These are phyloP conservation scores for Oreochromis spilurus DNA, from an alignment of 2,113 vertebrate genomes.

Conservation along the genomic window DNA sequence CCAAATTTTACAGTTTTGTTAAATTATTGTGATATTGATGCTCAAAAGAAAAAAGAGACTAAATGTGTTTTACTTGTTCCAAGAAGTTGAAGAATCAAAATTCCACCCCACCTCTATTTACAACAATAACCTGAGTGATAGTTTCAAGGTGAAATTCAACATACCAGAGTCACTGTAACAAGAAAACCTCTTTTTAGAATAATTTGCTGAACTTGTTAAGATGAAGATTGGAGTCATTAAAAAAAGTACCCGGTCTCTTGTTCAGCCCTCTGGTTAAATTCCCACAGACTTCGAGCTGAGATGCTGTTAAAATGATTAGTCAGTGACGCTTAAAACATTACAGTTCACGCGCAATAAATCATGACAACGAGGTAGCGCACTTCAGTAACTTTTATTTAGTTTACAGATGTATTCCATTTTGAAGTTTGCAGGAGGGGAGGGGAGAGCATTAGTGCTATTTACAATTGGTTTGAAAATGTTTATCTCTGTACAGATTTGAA, in stretches of 20 bases:
- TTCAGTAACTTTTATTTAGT: conserved; percentile 93
- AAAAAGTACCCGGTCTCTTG: not conserved
- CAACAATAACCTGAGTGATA: not conserved
- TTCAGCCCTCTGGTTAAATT: not conserved
- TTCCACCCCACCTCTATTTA: not conserved
- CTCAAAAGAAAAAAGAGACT: not conserved
- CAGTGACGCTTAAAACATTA: not conserved
- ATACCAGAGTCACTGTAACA: not conserved
- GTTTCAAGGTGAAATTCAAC: not conserved
- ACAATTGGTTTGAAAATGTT: conserved; percentile 90
- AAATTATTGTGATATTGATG: not conserved
- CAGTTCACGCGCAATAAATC: not conserved
- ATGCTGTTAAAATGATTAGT: not conserved
- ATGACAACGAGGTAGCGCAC: conserved; percentile 67
- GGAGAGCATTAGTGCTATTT: conserved; percentile 95
- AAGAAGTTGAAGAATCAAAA: not conserved
- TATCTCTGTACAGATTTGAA: conserved; percentile 95
- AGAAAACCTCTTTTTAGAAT: not conserved
- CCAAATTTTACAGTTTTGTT: not conserved
- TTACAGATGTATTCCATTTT: conserved; percentile 91
- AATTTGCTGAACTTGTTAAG: not conserved
- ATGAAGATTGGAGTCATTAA: not conserved
- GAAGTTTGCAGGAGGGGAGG: conserved; percentile 81
- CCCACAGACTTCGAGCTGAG: not conserved
- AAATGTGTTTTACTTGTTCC: not conserved